Percentiles rank a stretch among this genome's conserved stretches.
Conservation (phyloP, 2,113 vertebrate genomes). For the Chaenocephalus aceratus region DNA sequence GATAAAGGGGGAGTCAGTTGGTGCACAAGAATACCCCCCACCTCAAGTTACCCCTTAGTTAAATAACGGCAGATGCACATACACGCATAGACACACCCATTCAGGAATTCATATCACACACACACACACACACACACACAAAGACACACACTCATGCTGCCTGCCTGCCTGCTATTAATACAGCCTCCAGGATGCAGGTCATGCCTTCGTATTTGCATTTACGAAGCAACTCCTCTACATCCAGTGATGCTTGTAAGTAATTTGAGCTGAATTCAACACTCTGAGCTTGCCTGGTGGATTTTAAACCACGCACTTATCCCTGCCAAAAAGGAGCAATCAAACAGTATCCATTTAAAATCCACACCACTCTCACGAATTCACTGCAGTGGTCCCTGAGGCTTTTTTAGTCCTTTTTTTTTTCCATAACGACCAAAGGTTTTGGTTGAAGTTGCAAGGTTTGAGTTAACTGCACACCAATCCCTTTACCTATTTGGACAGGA, state of each 20-base stretch:
- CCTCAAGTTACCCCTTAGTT: constrained; percentile 78
- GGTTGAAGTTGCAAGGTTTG: constrained; percentile 56
- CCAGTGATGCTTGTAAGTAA: constrained; percentile 55
- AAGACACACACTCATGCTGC: constrained; percentile 9
- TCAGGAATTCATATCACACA: constrained; percentile 40
- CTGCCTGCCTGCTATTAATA: constrained; percentile 66
- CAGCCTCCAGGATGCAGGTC: constrained; percentile 56
- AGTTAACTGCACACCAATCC: constrained; percentile 2
- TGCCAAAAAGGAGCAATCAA: constrained; percentile 30
- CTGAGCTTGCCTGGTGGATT: constrained; percentile 49
- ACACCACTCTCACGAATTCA: constrained; percentile 4
- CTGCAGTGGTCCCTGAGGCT: constrained; percentile 53
- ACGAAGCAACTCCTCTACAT: constrained; percentile 44
- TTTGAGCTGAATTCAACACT: constrained; percentile 52
- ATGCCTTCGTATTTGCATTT: constrained; percentile 63
- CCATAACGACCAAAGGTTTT: constrained; percentile 54
- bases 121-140: neutral
- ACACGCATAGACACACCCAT: constrained; percentile 59
- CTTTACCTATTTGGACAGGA: constrained; percentile 47
- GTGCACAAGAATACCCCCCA: constrained; percentile 74
- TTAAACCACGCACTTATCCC: constrained; percentile 4
- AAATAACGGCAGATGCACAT: constrained; percentile 55
- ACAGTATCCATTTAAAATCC: constrained; percentile 40
- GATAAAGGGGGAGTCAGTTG: constrained; percentile 64
- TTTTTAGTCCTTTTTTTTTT: constrained; percentile 34